Evolutionary conservation across 2,888 invertebrate genomes (phyloP).

Genomic region (Drosophila basisetae): DNA sequence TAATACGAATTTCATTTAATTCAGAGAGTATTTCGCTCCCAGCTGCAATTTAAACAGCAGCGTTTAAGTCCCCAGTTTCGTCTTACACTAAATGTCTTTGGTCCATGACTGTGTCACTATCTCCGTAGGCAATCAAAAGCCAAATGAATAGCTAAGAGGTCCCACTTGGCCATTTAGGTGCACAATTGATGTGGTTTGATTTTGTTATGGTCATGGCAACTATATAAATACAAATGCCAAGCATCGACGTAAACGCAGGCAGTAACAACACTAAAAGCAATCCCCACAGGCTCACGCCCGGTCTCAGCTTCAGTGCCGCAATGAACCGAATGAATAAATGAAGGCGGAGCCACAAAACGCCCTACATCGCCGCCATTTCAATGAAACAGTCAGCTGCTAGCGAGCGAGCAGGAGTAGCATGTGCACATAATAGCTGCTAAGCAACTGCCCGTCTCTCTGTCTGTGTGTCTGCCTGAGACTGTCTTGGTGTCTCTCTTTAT

Average conservation of each 20-base stretch:
- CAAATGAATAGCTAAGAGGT: slow-evolving; percentile 81
- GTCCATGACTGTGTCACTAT: slow-evolving; percentile 1
- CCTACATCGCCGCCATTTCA: slow-evolving; percentile 38
- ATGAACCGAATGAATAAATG: slow-evolving; percentile 72
- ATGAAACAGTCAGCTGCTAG: slow-evolving; percentile 18
- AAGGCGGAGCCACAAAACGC: slow-evolving; percentile 49
- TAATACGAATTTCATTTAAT: slow-evolving; percentile 72
- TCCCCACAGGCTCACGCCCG: slow-evolving; percentile 40
- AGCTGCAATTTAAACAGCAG: slow-evolving; percentile 52
- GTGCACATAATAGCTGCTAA: slow-evolving; percentile 81
- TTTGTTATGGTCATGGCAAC: slow-evolving; percentile 76
- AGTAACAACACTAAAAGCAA: slow-evolving; percentile 60
- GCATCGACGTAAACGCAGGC: slow-evolving; percentile 37
- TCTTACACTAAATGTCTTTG: not conserved
- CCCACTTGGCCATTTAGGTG: slow-evolving; percentile 81
- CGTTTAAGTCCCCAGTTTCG: not conserved
- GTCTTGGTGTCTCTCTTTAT: slow-evolving; percentile 20
- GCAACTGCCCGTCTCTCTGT: slow-evolving; percentile 53
- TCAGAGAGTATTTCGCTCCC: slow-evolving; percentile 19
- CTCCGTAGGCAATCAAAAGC: slow-evolving; percentile 29
- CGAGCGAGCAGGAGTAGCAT: slow-evolving; percentile 49
- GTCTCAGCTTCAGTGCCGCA: slow-evolving; percentile 30
- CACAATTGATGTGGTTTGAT: slow-evolving; percentile 83
- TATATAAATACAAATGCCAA: slow-evolving; percentile 70
- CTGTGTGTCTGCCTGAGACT: slow-evolving; percentile 16